Base-by-base conservation (phyloP, 2,888 invertebrate genomes). In the Apamea monoglypha region DNA sequence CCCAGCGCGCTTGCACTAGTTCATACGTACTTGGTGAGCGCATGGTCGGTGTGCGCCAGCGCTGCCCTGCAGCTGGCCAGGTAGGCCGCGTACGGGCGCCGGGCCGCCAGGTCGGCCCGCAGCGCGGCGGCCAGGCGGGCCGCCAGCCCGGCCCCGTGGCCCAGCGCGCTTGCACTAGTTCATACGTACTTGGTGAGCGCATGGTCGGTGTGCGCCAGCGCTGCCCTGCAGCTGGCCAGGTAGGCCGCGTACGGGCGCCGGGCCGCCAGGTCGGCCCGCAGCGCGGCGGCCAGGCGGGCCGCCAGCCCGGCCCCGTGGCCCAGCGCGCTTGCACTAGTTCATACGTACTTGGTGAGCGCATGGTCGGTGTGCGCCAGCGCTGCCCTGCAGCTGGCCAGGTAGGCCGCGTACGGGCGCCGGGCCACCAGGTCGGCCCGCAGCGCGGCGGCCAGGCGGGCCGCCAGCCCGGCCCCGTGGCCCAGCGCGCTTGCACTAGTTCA, bases 351-450 rank as follows among this genome's bases (percentile, higher is more conserved):
- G 76, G 86, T 69, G 1, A 95, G 90, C n/a, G 93, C 89, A 72
- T 93, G 92, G 36, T 94, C 91, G 4, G 93, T 90, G 84, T 95
- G 94, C 80, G 94, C 92, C 53, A 95, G 90, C 50, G 94, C 94
- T 0, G 95, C 96, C 16, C 96, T 88, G 85, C 95, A 95, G 25
- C 93, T 91, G 59, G 96, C 94, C 2, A 96, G 93, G 90, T 96
- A 96, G 71, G 95, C 93, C 73, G 95, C 95, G 91, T 96, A 96
- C 76, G 96, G 96, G 0, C 96, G 88, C 64, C 96, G 88, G 77
- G 96, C 96, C 59, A 96, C 95, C n/a, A 96, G 92, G 90, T 96
- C 96, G 16, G 95, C 94, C 1, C 95, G 91, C 89, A 96, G 91
- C 10, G 96, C 94, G 44, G 0, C 96, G 92, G 70, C 56, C 3